A percentile compares a stretch with the other conserved stretches of the same genome.
Conservation (phyloP, 1,140 invertebrate species). For the Zaprionus africanus region DNA sequence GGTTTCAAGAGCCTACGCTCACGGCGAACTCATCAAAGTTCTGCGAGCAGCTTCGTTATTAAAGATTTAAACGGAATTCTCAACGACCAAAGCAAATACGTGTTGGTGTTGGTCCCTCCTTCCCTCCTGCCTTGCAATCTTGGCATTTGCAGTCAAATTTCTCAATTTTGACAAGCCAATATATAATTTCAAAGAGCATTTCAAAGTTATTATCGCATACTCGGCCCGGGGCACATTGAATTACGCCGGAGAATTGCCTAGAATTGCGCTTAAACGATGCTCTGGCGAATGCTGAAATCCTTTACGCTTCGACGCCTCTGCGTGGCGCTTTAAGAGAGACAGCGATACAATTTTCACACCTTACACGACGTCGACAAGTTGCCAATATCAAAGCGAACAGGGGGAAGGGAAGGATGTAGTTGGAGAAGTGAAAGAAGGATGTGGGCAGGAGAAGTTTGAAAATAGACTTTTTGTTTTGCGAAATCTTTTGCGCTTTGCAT, state of each 20-base stretch:
- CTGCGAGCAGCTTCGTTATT: neutral
- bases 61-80: constrained; percentile 3
- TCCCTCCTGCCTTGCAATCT: neutral
- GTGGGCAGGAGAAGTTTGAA: neutral
- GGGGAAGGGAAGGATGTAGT: neutral
- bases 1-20: neutral
- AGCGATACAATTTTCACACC: constrained; percentile 62
- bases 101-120: neutral
- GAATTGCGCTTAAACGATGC: constrained; percentile 20
- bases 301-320: constrained; percentile 60
- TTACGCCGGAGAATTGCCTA: neutral
- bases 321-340: neutral
- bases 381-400: constrained; percentile 35
- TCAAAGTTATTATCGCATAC: constrained; percentile 36
- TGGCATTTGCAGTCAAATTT: constrained; percentile 1
- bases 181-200: constrained; percentile 44
- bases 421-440: neutral
- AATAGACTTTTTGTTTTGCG: constrained; percentile 52
- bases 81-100: neutral
- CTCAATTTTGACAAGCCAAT: constrained; percentile 23
- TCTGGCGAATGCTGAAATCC: neutral
- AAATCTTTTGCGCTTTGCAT: constrained; percentile 28
- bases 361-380: constrained; percentile 50
- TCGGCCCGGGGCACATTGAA: constrained; percentile 26
- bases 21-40: neutral